Conservation (phyloP, 2,888 invertebrate genomes). For the Heterodera filipjevi region DNA sequence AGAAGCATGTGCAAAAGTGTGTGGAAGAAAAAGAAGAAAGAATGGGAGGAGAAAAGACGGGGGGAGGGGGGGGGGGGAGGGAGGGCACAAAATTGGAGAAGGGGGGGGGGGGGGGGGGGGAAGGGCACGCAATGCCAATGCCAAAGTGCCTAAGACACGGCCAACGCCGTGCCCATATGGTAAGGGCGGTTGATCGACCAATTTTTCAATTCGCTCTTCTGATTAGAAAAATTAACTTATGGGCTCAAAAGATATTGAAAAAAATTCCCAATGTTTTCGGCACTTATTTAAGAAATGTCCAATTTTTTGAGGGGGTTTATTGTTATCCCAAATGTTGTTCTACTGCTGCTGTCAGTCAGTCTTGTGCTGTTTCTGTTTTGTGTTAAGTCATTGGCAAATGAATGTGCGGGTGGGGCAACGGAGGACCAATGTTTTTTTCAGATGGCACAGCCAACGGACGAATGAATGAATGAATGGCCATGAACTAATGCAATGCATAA, state of each 20-base stretch:
- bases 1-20: too few relatives aligned
- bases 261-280: too few relatives aligned
- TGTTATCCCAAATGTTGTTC: not conserved
- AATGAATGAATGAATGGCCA: not conserved
- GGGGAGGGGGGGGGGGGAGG: not conserved
- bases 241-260: too few relatives aligned
- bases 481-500: constrained; percentile 12
- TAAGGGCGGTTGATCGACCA: too few relatives aligned
- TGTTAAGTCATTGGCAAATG: not conserved
- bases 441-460: not conserved
- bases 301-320: too few relatives aligned
- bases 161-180: too few relatives aligned
- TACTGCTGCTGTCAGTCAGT: too few relatives aligned
- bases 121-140: not conserved
- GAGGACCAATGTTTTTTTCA: not conserved
- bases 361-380: too few relatives aligned
- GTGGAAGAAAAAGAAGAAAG: too few relatives aligned
- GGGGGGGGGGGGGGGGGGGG: not conserved
- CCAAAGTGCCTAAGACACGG: not conserved
- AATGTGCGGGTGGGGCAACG: constrained; percentile 3
- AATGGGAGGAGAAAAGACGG: not conserved
- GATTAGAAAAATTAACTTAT: too few relatives aligned
- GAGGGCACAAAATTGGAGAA: not conserved
- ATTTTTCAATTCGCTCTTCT: too few relatives aligned
- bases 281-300: too few relatives aligned